Conservation (phyloP, 2,113 vertebrate species). For the Felis chaus region DNA sequence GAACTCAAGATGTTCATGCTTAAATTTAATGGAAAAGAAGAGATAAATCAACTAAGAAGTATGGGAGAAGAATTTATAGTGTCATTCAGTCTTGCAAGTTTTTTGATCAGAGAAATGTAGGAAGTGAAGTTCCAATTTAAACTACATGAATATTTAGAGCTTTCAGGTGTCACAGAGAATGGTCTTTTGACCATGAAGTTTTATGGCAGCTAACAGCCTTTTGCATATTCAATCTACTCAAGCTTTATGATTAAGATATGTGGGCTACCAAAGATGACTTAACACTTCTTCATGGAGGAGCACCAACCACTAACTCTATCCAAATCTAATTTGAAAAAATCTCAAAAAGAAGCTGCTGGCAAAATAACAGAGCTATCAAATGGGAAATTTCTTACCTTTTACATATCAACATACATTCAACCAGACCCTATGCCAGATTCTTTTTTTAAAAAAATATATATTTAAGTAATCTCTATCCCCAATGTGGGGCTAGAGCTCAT, state of each 20-base stretch:
- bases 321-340: neutral
- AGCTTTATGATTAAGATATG: neutral
- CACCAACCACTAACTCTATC: neutral
- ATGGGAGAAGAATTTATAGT: constrained; percentile 30
- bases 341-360: neutral
- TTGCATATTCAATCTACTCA: neutral
- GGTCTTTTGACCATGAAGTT: neutral
- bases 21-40: constrained; percentile 43
- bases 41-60: constrained; percentile 2
- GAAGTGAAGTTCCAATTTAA: constrained; percentile 29
- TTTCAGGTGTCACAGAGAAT: constrained; percentile 23
- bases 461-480: neutral
- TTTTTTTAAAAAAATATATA: neutral
- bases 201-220: constrained; percentile 1
- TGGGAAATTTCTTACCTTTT: neutral
- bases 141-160: constrained; percentile 35
- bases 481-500: neutral
- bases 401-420: neutral
- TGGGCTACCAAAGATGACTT: neutral
- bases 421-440: neutral
- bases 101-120: constrained; percentile 48
- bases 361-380: constrained; percentile 8
- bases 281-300: neutral
- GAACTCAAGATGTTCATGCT: constrained; percentile 21
- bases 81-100: constrained; percentile 26